These are phyloP conservation scores for Sebastes cheni DNA, from an alignment of 2,797 vertebrate species.

Conservation along the genomic window DNA sequence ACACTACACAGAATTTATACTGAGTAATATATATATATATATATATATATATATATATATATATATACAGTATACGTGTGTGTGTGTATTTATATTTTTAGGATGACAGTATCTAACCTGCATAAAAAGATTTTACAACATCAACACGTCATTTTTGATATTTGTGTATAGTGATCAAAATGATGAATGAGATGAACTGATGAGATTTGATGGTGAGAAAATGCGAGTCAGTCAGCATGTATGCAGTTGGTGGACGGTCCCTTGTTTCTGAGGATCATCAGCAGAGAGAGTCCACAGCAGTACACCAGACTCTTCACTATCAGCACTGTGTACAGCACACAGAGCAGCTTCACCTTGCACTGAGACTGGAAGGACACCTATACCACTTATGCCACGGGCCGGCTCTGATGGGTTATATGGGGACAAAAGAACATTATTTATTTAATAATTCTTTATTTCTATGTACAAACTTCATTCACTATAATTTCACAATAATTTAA, in stretches of 20 bases:
- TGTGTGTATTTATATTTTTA: not conserved
- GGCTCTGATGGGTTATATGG: no score
- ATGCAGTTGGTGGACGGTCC: not conserved
- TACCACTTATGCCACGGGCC: no score
- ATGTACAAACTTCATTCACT: no score
- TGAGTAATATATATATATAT: no score
- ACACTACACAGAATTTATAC: not conserved
- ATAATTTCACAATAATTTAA: no score
- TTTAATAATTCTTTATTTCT: no score
- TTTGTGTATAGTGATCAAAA: no score
- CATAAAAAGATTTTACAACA: not conserved
- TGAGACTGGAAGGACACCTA: not conserved
- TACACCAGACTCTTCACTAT: slow-evolving; percentile 22
- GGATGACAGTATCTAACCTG: not conserved
- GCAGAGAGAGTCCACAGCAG: slow-evolving; percentile 14
- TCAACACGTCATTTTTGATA: no score
- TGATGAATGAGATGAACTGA: not conserved
- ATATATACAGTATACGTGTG: no score
- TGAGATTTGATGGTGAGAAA: not conserved
- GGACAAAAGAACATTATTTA: no score
- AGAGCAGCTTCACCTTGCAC: slow-evolving; percentile 6
- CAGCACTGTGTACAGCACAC: slow-evolving; percentile 15
- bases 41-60: no score
- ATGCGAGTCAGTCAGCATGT: not conserved
- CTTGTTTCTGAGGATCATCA: not conserved